These are phyloP conservation scores for Nannoperca australis DNA, from an alignment of 2,797 vertebrate genomes.

Conservation along the genomic window DNA sequence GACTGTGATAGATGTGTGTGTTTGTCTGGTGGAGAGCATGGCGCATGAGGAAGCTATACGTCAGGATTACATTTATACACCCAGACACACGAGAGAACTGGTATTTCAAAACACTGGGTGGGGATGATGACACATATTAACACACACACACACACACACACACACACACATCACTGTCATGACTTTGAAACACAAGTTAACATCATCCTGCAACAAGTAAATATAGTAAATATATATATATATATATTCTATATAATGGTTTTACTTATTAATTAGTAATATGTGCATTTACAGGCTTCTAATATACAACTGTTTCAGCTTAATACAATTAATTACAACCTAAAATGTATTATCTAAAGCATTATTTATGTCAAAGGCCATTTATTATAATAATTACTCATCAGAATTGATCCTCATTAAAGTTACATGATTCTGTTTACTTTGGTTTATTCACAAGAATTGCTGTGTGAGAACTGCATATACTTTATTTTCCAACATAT, in stretches of 20 bases:
- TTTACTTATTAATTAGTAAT: too few species aligned
- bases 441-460: too few species aligned
- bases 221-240: too few species aligned
- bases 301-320: not conserved
- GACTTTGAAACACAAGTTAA: not conserved
- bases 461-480: too few species aligned
- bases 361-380: not conserved
- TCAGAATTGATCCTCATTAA: not conserved
- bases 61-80: slow-evolving; percentile 43
- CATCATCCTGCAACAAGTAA: not conserved
- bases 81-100: slow-evolving; percentile 23
- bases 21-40: slow-evolving; percentile 36
- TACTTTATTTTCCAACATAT: too few species aligned
- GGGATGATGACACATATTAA: slow-evolving; percentile 30
- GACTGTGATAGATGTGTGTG: slow-evolving; percentile 52
- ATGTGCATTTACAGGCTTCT: not conserved
- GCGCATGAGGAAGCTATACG: slow-evolving; percentile 53
- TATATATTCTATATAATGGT: too few species aligned
- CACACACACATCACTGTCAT: not conserved
- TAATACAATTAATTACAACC: not conserved
- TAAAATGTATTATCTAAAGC: not conserved
- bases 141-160: not conserved
- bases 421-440: not conserved
- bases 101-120: slow-evolving; percentile 37
- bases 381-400: not conserved